A percentile compares a stretch with the other conserved stretches of the same genome.
These are phyloP conservation scores for Sphaeramia orbicularis DNA, from an alignment of 2,797 vertebrate species.

Conservation along the genomic window DNA sequence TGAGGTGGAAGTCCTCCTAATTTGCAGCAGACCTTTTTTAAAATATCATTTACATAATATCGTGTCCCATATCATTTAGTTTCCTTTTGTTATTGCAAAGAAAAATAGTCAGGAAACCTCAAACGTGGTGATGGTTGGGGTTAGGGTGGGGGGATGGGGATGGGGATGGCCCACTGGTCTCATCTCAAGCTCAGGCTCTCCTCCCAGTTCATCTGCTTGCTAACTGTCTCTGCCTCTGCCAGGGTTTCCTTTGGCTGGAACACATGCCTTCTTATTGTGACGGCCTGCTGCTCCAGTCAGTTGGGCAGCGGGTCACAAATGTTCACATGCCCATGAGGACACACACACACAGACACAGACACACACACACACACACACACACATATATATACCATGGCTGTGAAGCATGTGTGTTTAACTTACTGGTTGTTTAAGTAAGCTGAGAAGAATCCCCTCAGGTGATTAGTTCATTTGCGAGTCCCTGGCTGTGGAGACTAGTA, in stretches of 20 bases:
- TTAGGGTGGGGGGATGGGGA: not conserved
- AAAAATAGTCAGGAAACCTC: constrained; percentile 77
- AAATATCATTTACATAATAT: constrained; percentile 75
- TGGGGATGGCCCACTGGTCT: constrained; percentile 49
- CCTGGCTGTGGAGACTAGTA: constrained; percentile 45
- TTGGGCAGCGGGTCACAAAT: constrained; percentile 75
- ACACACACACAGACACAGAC: constrained; percentile 40
- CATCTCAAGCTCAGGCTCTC: constrained; percentile 54
- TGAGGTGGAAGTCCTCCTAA: constrained; percentile 63
- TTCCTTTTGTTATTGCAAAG: constrained; percentile 75
- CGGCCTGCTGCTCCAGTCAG: constrained; percentile 73
- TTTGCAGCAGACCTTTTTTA: constrained; percentile 72
- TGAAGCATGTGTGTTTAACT: constrained; percentile 80
- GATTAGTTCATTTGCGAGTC: constrained; percentile 83
- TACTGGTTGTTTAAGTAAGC: constrained; percentile 82
- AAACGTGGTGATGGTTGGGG: constrained; percentile 19
- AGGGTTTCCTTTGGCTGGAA: constrained; percentile 67
- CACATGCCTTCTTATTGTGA: constrained; percentile 78
- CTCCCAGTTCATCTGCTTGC: constrained; percentile 71
- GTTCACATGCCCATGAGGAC: constrained; percentile 61
- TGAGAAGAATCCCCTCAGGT: constrained; percentile 84
- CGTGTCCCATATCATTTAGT: constrained; percentile 79
- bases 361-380: constrained; percentile 19
- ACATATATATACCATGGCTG: constrained; percentile 56
- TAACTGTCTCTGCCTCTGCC: constrained; percentile 70